Base-by-base conservation (phyloP, 2,113 vertebrate species). In the Halichoerus grypus region DNA sequence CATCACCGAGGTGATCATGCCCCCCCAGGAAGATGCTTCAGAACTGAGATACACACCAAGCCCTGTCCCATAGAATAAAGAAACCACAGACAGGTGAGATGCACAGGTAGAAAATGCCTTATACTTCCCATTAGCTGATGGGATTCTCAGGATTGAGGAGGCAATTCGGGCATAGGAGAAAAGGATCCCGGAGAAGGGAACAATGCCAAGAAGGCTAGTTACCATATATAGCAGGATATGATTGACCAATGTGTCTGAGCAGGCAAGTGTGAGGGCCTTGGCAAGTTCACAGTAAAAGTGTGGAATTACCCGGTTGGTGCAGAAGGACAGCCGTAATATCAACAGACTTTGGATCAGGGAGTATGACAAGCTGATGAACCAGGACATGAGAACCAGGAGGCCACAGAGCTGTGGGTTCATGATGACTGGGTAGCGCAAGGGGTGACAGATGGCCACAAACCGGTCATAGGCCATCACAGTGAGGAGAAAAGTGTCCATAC, bases 381-480 rank as follows among this genome's bases (percentile, higher is more conserved):
- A 97, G 22, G 85, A 97, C 18, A 94, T 10, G 6, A 97, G 74
- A 88, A 97, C 96, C 36, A 97, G 53, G 6, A 95, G n/a, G 15
- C 71, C 69, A 89, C 97, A 96, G 31, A 93, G 28, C 0, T 4
- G 19, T 19, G 91, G 16, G 19, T 65, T 97, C 91, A 97, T 96
- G 55, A 97, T 97, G 74, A 86, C 42, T 16, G 42, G 1, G 82
- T 98, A 96, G 84, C 77, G 15, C 3, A 97, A 71, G 26, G 96
- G 91, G 22, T 95, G 91, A 53, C 97, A 98, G 88, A 98, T 98
- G 84, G 97, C 97, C 55, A 97, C 96, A 87, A 92, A 97, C 10
- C 57, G 8, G 69, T 98, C 98, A 84, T 97, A 97, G 2, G 98
- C 97, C 94, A 98, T 97, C 22, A 71, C 42, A 0, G 93, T 96